A percentile compares a stretch with the other conserved stretches of the same genome.
These are phyloP conservation scores for Antheraea mylitta DNA, from an alignment of 1,140 invertebrate genomes.

Conservation along the genomic window DNA sequence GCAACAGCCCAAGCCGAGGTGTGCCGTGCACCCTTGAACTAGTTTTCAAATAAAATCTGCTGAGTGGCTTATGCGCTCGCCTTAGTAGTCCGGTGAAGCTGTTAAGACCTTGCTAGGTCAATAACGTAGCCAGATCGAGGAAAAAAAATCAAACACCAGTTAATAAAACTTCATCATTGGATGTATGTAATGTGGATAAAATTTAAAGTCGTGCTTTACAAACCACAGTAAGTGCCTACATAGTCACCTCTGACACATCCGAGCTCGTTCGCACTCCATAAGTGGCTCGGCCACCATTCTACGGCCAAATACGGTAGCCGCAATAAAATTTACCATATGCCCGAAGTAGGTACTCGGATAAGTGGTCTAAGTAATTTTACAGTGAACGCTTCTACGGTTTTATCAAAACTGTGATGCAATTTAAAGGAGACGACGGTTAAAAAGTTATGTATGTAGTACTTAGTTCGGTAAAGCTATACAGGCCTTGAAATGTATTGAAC, in stretches of 20 bases:
- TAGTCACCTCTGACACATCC: background rate
- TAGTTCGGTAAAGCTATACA: too few relatives aligned
- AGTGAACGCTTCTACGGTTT: background rate
- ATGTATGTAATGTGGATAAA: background rate
- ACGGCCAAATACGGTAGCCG: background rate
- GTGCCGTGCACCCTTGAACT: too few relatives aligned
- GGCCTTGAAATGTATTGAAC: too few relatives aligned
- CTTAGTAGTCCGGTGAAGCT: too few relatives aligned
- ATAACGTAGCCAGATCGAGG: too few relatives aligned
- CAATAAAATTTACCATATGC: background rate
- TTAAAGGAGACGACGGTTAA: background rate
- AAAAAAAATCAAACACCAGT: too few relatives aligned
- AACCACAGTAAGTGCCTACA: background rate
- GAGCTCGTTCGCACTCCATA: background rate
- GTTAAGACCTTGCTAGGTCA: too few relatives aligned
- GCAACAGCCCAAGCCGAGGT: too few relatives aligned
- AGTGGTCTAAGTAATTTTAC: background rate
- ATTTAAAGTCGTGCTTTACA: background rate
- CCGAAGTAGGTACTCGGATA: background rate
- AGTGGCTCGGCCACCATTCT: background rate
- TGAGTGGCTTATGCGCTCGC: too few relatives aligned
- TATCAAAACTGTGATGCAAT: background rate
- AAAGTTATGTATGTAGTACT: too few relatives aligned
- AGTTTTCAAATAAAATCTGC: too few relatives aligned
- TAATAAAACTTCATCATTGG: too few relatives aligned